phyloP scores from a whole-genome alignment of 2,113 vertebrate species.

The Larimichthys polyactis region DNA sequence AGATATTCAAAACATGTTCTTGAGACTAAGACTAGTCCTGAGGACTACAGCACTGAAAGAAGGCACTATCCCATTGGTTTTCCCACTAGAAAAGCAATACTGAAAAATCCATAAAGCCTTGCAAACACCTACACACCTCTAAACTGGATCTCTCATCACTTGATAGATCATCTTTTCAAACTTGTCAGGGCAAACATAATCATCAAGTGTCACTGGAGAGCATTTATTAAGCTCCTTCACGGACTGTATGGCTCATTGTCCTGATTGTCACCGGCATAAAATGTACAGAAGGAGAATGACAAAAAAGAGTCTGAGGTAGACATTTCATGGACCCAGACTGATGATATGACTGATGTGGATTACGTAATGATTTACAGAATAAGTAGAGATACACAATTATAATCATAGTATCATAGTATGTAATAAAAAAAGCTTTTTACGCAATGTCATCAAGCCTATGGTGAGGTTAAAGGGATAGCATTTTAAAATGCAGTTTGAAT shows the following conservation, averaged over 20 bases:
- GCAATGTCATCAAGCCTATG: too few relatives aligned
- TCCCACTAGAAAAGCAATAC: conserved; percentile 1
- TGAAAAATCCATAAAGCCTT: conserved; percentile 20
- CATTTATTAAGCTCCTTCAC: conserved; percentile 11
- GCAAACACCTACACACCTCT: conserved; percentile 33
- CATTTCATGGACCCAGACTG: background rate
- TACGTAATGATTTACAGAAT: background rate
- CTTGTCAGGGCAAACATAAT: background rate
- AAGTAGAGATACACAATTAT: background rate
- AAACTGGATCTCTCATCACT: conserved; percentile 6
- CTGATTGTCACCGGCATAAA: conserved; percentile 5
- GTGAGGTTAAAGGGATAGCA: too few relatives aligned
- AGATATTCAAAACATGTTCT: background rate
- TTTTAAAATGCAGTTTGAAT: too few relatives aligned
- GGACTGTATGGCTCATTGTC: conserved; percentile 7
- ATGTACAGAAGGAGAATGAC: background rate
- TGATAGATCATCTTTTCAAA: conserved; percentile 7
- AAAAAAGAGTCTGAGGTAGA: background rate
- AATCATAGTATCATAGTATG: too few relatives aligned
- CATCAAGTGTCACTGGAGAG: conserved; percentile 15
- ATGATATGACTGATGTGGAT: background rate
- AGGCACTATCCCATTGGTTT: background rate
- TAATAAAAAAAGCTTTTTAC: too few relatives aligned
- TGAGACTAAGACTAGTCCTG: background rate
- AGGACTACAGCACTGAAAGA: too few relatives aligned